Base-by-base conservation (phyloP, 1,140 invertebrate species). In the Sycophaga agraensis region DNA sequence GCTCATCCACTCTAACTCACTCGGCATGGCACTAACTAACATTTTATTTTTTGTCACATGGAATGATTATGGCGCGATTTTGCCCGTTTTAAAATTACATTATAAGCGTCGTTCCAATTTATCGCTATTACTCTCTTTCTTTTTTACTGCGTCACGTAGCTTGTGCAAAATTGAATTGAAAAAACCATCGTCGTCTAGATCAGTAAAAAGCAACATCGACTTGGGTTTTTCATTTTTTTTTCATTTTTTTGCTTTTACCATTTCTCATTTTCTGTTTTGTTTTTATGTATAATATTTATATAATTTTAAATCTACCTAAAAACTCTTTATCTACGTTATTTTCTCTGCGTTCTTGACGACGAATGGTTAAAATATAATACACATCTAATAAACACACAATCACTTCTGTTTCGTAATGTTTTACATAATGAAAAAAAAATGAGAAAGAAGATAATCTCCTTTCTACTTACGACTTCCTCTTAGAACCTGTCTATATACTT, bases 31-130 rank as follows among this genome's bases (percentile, higher is more conserved):
- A 62, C 59, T 62, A 62, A 53, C 31, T 53, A 43, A 51, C 26
- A 4, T 26, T 34, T 53, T 59, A 5, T 40, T 43, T 60, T 28
- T 48, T 53, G 46, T 21, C 26, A 42, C 19, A 17, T 62, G 59
- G 59, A 62, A 62, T 62, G 53, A 49, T 62, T 62, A 62, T 62
- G 59, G 59, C 59, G 45, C 51, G 17, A 62, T 55, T 51, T 43
- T 59, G 12, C 34, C 37, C 11, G 8, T 43, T 60, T 53, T 45
- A 49, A 54, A 61, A 48, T 61, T 59, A 59, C 58, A 61, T 28
- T 54, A 46, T 61, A 54, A 61, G 43, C 59, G 59, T 54, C 50
- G 45, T 43, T 40, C 49, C 19, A 19, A 48, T 55, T 61, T 16
- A 31, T 55, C 54, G 22, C 8, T 31, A 31, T 43, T 12, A 9